Evolutionary conservation across 2,113 vertebrate genomes (phyloP).

Genomic region (Micronycteris hirsuta): DNA sequence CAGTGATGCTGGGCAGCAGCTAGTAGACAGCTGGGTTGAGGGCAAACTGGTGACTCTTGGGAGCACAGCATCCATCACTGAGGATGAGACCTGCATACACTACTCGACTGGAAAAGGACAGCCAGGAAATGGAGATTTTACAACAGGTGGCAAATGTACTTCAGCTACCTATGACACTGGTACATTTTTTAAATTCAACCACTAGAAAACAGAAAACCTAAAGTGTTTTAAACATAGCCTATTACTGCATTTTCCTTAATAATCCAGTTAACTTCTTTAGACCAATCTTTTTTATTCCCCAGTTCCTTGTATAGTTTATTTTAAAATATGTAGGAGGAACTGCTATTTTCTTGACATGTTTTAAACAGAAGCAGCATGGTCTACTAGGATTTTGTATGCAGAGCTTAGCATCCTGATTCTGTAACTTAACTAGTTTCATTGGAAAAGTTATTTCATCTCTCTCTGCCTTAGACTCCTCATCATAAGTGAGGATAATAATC

Average conservation of each 20-base stretch:
- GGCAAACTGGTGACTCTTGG: neutral
- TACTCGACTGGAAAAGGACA: neutral
- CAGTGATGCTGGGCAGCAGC: conserved; percentile 22
- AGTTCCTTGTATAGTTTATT: neutral
- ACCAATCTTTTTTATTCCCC: neutral
- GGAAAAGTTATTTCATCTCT: conserved; percentile 15
- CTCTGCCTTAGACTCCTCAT: neutral
- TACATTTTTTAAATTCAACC: neutral
- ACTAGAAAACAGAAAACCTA: conserved; percentile 32
- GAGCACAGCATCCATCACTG: neutral
- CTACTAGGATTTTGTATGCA: neutral
- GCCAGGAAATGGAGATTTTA: neutral
- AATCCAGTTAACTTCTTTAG: neutral
- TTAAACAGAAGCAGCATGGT: neutral
- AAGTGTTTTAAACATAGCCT: neutral
- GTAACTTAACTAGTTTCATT: neutral
- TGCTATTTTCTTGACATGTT: conserved; percentile 7
- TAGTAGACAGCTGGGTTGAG: neutral
- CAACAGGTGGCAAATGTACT: conserved; percentile 15
- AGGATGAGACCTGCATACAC: neutral
- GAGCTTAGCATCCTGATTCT: neutral
- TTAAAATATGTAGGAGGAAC: neutral
- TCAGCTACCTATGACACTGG: conserved; percentile 6
- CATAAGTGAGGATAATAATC: neutral
- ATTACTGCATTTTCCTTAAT: neutral